These are phyloP conservation scores for Gavialis gangeticus DNA, from an alignment of 2,113 vertebrate genomes.

Conservation along the genomic window DNA sequence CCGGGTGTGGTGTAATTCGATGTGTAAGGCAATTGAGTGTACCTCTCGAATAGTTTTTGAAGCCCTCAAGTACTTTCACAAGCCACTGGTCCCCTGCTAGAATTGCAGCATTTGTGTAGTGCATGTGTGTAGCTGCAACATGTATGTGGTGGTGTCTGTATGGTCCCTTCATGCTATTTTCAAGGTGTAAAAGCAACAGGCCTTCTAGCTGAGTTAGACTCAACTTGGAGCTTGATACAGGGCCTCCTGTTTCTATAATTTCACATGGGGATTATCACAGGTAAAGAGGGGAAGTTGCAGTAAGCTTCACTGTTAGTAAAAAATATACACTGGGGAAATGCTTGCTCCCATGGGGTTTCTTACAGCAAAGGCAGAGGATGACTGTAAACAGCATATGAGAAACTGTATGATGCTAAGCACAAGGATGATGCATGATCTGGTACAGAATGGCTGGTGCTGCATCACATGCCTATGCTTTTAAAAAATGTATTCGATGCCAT, in stretches of 20 bases:
- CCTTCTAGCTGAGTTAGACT: neutral
- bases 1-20: too few relatives aligned
- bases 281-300: neutral
- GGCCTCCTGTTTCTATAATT: neutral
- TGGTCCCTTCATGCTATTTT: neutral
- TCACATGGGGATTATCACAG: neutral
- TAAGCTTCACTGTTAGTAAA: neutral
- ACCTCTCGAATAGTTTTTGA: neutral
- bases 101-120: neutral
- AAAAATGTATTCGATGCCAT: neutral
- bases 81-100: neutral
- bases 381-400: neutral
- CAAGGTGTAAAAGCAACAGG: neutral
- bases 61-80: neutral
- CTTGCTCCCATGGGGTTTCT: neutral
- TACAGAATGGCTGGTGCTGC: neutral
- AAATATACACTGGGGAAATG: neutral
- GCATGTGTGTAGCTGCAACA: neutral
- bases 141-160: neutral
- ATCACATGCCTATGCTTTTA: neutral
- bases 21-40: neutral
- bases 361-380: neutral
- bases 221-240: neutral
- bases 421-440: neutral
- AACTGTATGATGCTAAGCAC: neutral